Base-by-base conservation (phyloP, 2,797 vertebrate genomes). In the Cynopterus sphinx region DNA sequence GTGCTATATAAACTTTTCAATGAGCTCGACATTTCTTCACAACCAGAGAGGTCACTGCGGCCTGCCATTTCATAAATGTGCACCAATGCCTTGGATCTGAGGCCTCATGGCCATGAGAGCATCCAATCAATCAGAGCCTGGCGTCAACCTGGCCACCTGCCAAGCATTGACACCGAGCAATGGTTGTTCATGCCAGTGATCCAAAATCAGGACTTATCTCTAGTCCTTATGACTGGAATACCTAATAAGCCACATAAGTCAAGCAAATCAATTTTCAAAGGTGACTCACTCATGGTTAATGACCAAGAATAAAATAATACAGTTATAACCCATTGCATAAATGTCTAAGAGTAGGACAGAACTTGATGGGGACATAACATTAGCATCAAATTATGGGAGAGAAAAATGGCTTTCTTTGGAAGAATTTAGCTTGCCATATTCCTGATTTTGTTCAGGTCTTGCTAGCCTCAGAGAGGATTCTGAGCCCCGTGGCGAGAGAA, bases 231-330 rank as follows among this genome's bases (percentile, higher is more conserved):
- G 77, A 75, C 46, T n/a, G 6, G 51, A 94, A 96, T 95, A 70
- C 16, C 84, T 95, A 95, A 93, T 22, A 88, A 97, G 16, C 36
- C 71, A 65, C 65, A 74, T 68, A 85, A 81, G 24, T 51, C 57
- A 65, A 65, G 13, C 59, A 36, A 83, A 67, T 83, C 81, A 46
- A 75, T 87, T 94, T 92, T 39, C 88, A 96, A 96, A 86, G 55
- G 68, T 95, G 67, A 90, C 61, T 95, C 82, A 82, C 15, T 61
- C 86, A 10, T n/a, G 36, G 70, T 89, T 96, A 96, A 95, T 87
- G 61, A 85, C 61, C 41, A 94, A 90, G 55, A 96, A 71, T 94
- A 89, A 96, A 95, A 93, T 67, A 91, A 94, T 96, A 88, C 5
- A 46, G 19, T 74, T 96, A 86, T 71, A 94, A 92, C 39, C 57